Evolutionary conservation across 2,113 vertebrate genomes (phyloP).

Genomic region (Saccopteryx leptura): DNA sequence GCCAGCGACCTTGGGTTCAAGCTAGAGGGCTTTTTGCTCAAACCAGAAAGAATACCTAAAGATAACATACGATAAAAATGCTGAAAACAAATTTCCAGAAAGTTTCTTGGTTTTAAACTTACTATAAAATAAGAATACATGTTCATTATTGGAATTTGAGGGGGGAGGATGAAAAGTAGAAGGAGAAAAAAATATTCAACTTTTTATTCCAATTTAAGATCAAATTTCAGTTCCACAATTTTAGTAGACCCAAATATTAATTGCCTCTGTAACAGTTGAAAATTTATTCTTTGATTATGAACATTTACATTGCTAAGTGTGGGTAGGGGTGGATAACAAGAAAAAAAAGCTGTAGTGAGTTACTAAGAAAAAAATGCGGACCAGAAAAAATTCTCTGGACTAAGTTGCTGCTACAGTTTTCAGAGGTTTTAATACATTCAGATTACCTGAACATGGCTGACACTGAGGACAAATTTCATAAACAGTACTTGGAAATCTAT

Average conservation of each 20-base stretch:
- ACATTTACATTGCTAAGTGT: background rate
- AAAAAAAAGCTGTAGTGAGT: background rate
- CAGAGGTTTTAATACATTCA: slow-evolving; percentile 41
- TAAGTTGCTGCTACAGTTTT: slow-evolving; percentile 2
- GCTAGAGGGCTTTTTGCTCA: too few species aligned
- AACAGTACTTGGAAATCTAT: slow-evolving; percentile 9
- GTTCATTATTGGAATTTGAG: background rate
- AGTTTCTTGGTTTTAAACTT: slow-evolving; percentile 18
- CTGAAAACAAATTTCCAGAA: slow-evolving; percentile 38
- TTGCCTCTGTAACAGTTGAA: background rate
- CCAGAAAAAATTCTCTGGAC: background rate
- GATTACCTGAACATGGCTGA: background rate
- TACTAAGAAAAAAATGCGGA: background rate
- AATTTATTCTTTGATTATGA: slow-evolving; percentile 1
- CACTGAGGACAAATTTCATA: background rate
- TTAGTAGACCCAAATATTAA: slow-evolving; percentile 57
- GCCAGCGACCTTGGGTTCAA: too few species aligned
- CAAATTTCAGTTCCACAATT: slow-evolving; percentile 49
- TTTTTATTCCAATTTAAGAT: slow-evolving; percentile 50
- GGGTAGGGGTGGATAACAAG: background rate
- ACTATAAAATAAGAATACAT: background rate
- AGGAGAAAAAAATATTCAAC: slow-evolving; percentile 38
- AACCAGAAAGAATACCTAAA: background rate
- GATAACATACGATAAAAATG: background rate
- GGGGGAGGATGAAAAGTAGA: background rate